Conservation (phyloP, 2,888 invertebrate species). For the Pseudococcus viburni region DNA sequence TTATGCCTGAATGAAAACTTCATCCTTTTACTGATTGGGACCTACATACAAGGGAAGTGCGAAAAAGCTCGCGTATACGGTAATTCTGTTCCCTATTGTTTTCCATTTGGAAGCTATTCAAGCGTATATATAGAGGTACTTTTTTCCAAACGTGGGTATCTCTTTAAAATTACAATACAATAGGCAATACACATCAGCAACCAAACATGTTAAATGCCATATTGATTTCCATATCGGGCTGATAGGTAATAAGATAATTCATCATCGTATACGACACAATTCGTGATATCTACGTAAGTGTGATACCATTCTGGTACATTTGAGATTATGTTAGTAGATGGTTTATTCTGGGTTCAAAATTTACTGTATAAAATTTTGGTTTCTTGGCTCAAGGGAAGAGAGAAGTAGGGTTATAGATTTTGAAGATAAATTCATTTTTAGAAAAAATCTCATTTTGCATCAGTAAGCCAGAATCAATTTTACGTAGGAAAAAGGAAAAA, state of each 20-base stretch:
- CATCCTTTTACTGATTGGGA: background rate
- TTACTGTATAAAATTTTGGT: no score
- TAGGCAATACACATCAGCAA: background rate
- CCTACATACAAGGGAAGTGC: background rate
- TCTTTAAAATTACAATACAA: background rate
- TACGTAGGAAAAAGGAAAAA: no score
- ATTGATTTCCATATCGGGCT: background rate
- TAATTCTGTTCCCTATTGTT: conserved; percentile 23
- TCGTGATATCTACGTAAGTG: background rate
- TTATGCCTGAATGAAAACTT: conserved; percentile 29
- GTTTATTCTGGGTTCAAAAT: no score
- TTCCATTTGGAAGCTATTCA: conserved; percentile 49
- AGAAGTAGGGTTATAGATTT: no score
- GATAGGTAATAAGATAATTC: conserved; percentile 13
- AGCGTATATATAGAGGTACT: background rate
- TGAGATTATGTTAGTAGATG: no score
- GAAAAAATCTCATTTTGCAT: no score
- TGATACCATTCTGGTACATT: no score
- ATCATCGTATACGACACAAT: background rate
- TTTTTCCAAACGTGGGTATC: background rate
- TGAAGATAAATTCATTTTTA: no score
- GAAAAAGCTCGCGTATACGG: conserved; percentile 1
- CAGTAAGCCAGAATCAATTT: no score
- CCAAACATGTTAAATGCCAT: background rate
- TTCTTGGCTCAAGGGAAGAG: no score